Conservation (phyloP, 2,113 vertebrate genomes). For the Pollachius pollachius region DNA sequence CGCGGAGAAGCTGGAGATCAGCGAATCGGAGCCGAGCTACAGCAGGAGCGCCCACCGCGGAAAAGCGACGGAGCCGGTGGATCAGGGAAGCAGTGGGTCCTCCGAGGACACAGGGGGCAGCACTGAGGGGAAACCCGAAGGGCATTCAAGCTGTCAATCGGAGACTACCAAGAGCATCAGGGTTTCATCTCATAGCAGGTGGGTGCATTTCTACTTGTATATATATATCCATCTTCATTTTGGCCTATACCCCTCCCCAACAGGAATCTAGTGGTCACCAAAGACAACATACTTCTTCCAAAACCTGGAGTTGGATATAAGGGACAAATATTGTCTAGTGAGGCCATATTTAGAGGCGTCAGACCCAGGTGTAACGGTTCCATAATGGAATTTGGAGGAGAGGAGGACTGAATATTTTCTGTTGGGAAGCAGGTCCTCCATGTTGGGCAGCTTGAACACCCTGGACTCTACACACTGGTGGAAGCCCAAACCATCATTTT, state of each 20-base stretch:
- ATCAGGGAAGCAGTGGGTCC: slow-evolving; percentile 12
- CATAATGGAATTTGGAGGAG: slow-evolving; percentile 45
- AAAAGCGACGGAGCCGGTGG: slow-evolving; percentile 30
- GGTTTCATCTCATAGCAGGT: slow-evolving; percentile 46
- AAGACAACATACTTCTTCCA: not conserved
- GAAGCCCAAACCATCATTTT: slow-evolving; percentile 15
- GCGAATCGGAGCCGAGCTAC: slow-evolving; percentile 34
- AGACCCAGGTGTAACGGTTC: slow-evolving; percentile 43
- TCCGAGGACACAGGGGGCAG: slow-evolving; percentile 5
- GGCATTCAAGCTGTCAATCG: not conserved
- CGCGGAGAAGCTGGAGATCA: slow-evolving; percentile 41
- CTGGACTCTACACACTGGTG: not conserved
- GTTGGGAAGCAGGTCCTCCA: slow-evolving; percentile 31
- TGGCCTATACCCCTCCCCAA: too few species aligned
- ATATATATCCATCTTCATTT: not conserved
- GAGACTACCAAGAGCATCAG: slow-evolving; percentile 31
- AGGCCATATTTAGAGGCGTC: slow-evolving; percentile 27
- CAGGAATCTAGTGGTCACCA: too few species aligned
- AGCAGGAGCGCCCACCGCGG: slow-evolving; percentile 46
- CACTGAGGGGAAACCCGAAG: slow-evolving; percentile 17
- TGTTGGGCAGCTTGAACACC: slow-evolving; percentile 31
- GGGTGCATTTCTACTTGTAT: slow-evolving; percentile 28
- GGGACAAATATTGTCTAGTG: slow-evolving; percentile 6
- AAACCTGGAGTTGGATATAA: not conserved
- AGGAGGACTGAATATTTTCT: slow-evolving; percentile 26